Percentiles rank a stretch among this genome's conserved stretches.
phyloP scores from a whole-genome alignment of 2,888 invertebrate genomes.

The Autographa gamma region DNA sequence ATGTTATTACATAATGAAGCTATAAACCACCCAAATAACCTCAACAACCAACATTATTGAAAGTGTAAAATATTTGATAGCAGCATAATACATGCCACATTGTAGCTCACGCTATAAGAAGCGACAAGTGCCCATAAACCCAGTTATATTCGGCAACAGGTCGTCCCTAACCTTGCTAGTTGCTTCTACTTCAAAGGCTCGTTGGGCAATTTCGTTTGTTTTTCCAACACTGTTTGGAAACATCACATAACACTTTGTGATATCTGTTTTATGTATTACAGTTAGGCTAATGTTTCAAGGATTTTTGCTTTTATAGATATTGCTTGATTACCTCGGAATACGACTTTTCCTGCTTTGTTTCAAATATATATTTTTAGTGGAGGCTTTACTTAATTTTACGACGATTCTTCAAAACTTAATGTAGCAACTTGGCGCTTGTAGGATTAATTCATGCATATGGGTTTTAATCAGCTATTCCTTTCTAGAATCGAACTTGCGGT shows the following conservation, averaged over 20 bases:
- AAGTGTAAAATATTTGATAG: constrained; percentile 36
- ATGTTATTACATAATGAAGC: too few species aligned
- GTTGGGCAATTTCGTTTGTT: constrained; percentile 34
- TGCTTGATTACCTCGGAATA: neutral
- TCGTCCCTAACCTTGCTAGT: constrained; percentile 50
- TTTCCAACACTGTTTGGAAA: constrained; percentile 23
- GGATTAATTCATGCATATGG: too few species aligned
- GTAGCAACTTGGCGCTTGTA: too few species aligned
- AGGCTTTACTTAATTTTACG: too few species aligned
- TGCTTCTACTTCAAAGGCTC: constrained; percentile 43
- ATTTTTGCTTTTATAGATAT: constrained; percentile 1
- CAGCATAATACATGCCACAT: constrained; percentile 32
- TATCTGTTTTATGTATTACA: neutral
- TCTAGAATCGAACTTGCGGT: too few species aligned
- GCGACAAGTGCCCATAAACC: constrained; percentile 49
- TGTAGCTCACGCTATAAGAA: constrained; percentile 37
- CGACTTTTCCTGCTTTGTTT: neutral
- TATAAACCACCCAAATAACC: neutral
- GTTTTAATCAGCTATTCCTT: too few species aligned
- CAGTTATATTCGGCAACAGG: constrained; percentile 55
- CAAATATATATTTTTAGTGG: neutral
- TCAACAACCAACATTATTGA: neutral
- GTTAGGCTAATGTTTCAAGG: neutral
- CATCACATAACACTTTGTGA: constrained; percentile 3
- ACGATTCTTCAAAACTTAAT: too few species aligned